Conservation (phyloP, 2,113 vertebrate species). For the Triplophysa tibetana region DNA sequence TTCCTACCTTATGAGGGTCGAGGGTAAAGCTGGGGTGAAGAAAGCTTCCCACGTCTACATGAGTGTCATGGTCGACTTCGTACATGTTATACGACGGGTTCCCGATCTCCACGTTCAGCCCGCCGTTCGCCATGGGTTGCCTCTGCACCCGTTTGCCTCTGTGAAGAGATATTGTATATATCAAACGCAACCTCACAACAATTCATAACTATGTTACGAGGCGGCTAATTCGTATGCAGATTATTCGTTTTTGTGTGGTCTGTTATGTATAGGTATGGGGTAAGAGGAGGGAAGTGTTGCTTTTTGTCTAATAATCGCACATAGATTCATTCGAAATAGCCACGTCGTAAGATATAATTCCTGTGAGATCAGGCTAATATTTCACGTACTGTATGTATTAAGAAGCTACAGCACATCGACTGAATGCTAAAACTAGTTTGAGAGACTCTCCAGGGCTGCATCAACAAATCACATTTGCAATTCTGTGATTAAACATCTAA, state of each 20-base stretch:
- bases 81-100: constrained; percentile 99
- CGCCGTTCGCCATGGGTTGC: constrained; percentile 95
- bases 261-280: too few relatives aligned
- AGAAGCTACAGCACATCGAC: not conserved
- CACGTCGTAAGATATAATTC: too few relatives aligned
- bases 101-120: constrained; percentile 96
- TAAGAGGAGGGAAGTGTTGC: too few relatives aligned
- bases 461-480: constrained; percentile 1
- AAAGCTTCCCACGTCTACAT: constrained; percentile 83
- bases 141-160: constrained; percentile 95
- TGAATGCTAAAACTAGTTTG: not conserved
- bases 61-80: constrained; percentile 93
- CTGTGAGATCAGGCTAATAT: too few relatives aligned
- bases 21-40: constrained; percentile 90
- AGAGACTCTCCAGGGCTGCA: not conserved
- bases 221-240: too few relatives aligned
- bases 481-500: constrained; percentile 9
- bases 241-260: too few relatives aligned
- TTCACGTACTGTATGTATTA: not conserved
- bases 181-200: too few relatives aligned
- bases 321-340: too few relatives aligned
- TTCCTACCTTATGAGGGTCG: constrained; percentile 89
- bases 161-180: not conserved
- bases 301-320: too few relatives aligned
- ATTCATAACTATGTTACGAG: too few relatives aligned